Evolutionary conservation across 2,797 vertebrate species (phyloP).

Genomic region (Oreochromis grahami): DNA sequence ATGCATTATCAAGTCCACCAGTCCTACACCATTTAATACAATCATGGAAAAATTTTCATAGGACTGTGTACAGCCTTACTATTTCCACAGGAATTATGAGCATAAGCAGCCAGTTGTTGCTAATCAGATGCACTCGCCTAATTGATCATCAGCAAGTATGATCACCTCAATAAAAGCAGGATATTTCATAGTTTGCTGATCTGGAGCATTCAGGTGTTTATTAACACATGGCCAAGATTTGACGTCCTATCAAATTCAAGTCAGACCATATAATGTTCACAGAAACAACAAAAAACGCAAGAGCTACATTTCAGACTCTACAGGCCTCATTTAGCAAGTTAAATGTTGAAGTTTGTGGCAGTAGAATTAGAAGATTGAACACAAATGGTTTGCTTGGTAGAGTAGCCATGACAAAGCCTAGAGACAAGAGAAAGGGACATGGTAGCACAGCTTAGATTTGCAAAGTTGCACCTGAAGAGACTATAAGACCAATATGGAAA

Average conservation of each 20-base stretch:
- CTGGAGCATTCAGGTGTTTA: not conserved
- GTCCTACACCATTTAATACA: not conserved
- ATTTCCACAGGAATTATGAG: not conserved
- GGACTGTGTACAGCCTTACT: not conserved
- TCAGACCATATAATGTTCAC: not conserved
- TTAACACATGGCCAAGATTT: not conserved
- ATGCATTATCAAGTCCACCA: not conserved
- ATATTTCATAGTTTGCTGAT: not conserved
- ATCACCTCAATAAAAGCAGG: not conserved
- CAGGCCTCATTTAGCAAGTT: not conserved
- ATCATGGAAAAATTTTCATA: accelerated
- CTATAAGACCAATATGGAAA: not conserved
- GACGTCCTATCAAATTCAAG: not conserved
- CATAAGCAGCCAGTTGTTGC: not conserved
- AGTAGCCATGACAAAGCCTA: not conserved
- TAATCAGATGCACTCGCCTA: not conserved
- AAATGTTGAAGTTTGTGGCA: not conserved
- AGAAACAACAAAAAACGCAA: not conserved
- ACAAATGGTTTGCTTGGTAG: not conserved
- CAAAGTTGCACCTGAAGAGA: not conserved
- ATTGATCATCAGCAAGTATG: not conserved
- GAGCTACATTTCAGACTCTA: not conserved
- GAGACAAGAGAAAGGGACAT: not conserved
- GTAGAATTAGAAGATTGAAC: not conserved
- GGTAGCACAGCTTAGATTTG: not conserved